Evolutionary conservation across 2,113 vertebrate species (phyloP).

Genomic region (Vanacampus margaritifer): DNA sequence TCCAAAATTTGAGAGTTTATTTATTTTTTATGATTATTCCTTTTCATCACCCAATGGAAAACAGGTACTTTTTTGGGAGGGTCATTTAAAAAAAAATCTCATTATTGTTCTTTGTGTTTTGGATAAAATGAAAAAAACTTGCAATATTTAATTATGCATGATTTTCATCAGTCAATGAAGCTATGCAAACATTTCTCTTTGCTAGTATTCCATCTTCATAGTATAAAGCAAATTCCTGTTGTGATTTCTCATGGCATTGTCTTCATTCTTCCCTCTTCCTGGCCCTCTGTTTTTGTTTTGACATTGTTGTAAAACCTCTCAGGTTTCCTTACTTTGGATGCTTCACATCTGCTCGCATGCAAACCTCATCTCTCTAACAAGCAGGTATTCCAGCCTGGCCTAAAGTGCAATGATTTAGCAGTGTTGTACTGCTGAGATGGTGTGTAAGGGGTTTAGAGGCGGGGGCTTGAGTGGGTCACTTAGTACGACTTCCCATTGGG

Average conservation of each 20-base stretch:
- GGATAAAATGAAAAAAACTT: not conserved
- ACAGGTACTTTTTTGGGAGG: not conserved
- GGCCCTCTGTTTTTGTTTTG: slow-evolving; percentile 11
- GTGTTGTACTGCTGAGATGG: slow-evolving; percentile 37
- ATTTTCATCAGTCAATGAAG: not conserved
- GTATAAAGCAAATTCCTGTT: not conserved
- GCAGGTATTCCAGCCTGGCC: slow-evolving; percentile 46
- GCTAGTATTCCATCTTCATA: not conserved
- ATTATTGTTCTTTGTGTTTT: not conserved
- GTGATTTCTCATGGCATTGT: slow-evolving; percentile 1
- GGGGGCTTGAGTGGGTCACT: slow-evolving; percentile 47
- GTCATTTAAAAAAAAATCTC: not conserved
- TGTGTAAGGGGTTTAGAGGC: not conserved
- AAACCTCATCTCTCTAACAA: slow-evolving; percentile 46
- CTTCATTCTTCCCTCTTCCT: slow-evolving; percentile 22
- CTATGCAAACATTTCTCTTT: not conserved
- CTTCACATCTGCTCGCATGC: slow-evolving; percentile 42
- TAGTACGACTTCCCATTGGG: slow-evolving; percentile 52
- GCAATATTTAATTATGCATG: not conserved
- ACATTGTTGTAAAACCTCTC: slow-evolving; percentile 32
- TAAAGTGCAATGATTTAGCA: slow-evolving; percentile 42
- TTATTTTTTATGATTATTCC: too few species aligned
- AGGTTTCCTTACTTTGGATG: slow-evolving; percentile 48
- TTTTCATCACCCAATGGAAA: too few species aligned
- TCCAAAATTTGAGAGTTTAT: too few species aligned